Conservation (phyloP, 2,888 invertebrate genomes). For the Agrypnus murinus region DNA sequence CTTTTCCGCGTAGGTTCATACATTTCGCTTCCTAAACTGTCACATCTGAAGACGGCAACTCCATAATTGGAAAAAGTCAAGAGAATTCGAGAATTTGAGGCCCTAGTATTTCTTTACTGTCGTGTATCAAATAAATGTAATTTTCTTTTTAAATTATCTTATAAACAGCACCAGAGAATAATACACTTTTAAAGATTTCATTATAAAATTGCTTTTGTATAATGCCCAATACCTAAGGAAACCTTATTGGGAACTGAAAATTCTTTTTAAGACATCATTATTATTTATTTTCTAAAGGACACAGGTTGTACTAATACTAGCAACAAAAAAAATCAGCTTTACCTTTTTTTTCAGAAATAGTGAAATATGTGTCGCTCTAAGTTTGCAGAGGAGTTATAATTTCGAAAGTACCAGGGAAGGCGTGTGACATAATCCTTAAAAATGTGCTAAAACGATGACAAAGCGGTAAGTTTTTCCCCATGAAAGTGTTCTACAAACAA, state of each 20-base stretch:
- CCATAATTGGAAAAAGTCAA: constrained; percentile 39
- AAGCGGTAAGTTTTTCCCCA: constrained; percentile 22
- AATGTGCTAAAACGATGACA: constrained; percentile 26
- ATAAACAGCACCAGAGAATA: constrained; percentile 23
- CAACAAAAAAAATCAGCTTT: too few species aligned
- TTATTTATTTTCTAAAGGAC: too few species aligned
- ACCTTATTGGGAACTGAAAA: too few species aligned
- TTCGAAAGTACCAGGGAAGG: constrained; percentile 16
- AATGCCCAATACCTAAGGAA: background rate
- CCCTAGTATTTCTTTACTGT: constrained; percentile 18
- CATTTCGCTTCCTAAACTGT: constrained; percentile 36
- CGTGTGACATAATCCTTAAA: constrained; percentile 29
- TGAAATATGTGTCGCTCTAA: constrained; percentile 13
- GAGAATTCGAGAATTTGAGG: constrained; percentile 34
- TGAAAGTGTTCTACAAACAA: constrained; percentile 20
- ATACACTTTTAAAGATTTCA: constrained; percentile 31
- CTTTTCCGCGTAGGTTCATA: constrained; percentile 28
- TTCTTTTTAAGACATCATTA: too few species aligned
- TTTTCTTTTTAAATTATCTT: constrained; percentile 38
- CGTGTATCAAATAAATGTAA: constrained; percentile 35
- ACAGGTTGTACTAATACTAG: too few species aligned
- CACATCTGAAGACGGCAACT: constrained; percentile 35
- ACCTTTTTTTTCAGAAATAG: constrained; percentile 2
- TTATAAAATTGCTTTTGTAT: constrained; percentile 25
- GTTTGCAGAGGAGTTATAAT: constrained; percentile 21